Evolutionary conservation across 30 jellyfish, hydroid and myxozoan species (phyloP).

Genomic region (Aurelia coerulea): DNA sequence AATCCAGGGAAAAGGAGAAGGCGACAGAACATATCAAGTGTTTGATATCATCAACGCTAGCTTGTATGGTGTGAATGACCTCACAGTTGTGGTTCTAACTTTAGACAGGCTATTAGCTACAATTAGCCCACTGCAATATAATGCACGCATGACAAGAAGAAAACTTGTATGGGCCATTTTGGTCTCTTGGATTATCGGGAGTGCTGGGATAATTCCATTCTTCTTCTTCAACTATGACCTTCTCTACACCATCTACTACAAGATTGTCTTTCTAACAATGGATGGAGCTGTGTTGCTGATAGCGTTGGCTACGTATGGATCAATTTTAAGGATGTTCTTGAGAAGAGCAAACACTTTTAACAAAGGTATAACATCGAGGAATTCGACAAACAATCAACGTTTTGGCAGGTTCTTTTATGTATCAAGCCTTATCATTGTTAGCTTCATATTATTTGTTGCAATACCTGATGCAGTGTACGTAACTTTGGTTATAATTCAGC

Average conservation of each 20-base stretch:
- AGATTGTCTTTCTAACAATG: constrained; percentile 33
- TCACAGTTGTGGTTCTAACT: constrained; percentile 28
- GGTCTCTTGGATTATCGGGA: constrained; percentile 54
- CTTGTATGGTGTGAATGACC: constrained; percentile 65
- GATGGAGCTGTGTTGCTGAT: constrained; percentile 32
- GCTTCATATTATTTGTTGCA: constrained; percentile 57
- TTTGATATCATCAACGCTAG: constrained; percentile 55
- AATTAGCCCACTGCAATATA: constrained; percentile 10
- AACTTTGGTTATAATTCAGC: constrained; percentile 28
- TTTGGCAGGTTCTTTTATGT: constrained; percentile 38
- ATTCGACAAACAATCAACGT: background rate
- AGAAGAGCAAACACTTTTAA: background rate
- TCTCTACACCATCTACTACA: constrained; percentile 44
- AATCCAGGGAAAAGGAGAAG: constrained; percentile 9
- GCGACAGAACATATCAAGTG: constrained; percentile 20
- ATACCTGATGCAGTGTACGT: constrained; percentile 59
- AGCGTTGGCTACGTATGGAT: constrained; percentile 39
- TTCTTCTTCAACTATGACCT: constrained; percentile 30
- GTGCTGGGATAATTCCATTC: constrained; percentile 45
- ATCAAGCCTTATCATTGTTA: constrained; percentile 43
- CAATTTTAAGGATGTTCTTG: constrained; percentile 15
- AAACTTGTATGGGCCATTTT: constrained; percentile 14
- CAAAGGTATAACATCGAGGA: background rate
- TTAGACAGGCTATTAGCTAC: constrained; percentile 47
- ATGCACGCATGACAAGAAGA: background rate